Evolutionary conservation across 2,113 vertebrate species (phyloP), one percentile per base, ranked within the genome.

Genomic region (Oreocharis arfaki): DNA sequence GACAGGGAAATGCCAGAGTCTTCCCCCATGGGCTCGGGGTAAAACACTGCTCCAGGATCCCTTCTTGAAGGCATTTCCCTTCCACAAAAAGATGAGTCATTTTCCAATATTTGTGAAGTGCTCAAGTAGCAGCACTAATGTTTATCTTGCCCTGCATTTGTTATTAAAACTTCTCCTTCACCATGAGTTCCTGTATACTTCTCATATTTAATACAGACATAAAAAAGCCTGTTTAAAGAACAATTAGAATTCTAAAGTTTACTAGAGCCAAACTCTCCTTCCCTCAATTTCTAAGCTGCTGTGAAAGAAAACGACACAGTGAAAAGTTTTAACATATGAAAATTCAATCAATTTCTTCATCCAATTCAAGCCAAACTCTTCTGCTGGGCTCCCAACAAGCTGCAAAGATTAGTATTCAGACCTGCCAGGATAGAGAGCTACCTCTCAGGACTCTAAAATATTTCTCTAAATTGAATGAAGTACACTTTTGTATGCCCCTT

Each of bases 91-190:
- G n/a, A 92, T 93, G 77, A 87, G 4, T 86, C 22, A 63, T 68
- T 92, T 92, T 53, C 76, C 85, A 90, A 8, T 75, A 68, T 92
- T 75, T 94, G 73, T 68, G 52, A 79, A 67, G 77, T 8, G 33
- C 83, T 94, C 79, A 60, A 90, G 75, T 60, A 86, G 73, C 95
- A 95, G 71, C 69, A 61, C 76, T 81, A 90, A 95, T 92, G 74
- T 92, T 97, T 96, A 89, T 67, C 76, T 84, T 93, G 64, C 52
- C 42, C 64, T 86, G 21, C 64, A n/a, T 84, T 93, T 95, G 55
- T 92, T 97, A 92, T 84, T 95, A 81, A 84, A 92, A 86, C 42
- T 59, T 69, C 83, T 90, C 78, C 39, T 80, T 70, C 86, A 41
- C 79, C 44, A 14, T 7, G 27, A 86, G 68, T 55, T 89, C 79